Evolutionary conservation across 2,113 vertebrate species (phyloP).

Genomic region (Rhinoderma darwinii): DNA sequence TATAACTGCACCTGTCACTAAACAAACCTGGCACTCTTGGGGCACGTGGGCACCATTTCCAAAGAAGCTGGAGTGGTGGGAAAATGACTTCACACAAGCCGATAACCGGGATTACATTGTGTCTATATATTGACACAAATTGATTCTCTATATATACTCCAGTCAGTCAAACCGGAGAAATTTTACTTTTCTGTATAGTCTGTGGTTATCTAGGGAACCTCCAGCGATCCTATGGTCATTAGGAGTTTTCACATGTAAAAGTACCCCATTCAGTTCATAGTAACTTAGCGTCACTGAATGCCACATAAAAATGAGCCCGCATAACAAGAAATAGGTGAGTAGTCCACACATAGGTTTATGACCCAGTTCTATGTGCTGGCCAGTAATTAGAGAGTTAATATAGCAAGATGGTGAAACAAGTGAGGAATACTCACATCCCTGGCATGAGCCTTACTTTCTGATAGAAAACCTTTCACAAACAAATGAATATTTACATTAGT

Average conservation of each 20-base stretch:
- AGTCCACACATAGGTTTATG: not conserved
- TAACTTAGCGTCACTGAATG: not conserved
- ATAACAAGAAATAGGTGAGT: not conserved
- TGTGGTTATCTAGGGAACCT: not conserved
- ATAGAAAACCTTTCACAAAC: conserved; percentile 33
- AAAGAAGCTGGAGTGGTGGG: not conserved
- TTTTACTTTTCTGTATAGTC: not conserved
- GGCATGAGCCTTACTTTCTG: too few relatives aligned
- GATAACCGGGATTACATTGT: not conserved
- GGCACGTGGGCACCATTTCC: not conserved
- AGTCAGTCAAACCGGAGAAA: not conserved
- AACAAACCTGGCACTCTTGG: not conserved
- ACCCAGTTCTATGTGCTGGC: not conserved
- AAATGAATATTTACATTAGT: conserved; percentile 6
- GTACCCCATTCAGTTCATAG: not conserved
- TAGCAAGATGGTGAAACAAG: not conserved
- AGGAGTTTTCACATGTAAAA: not conserved
- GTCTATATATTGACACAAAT: not conserved
- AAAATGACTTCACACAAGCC: too few relatives aligned
- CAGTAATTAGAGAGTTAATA: not conserved
- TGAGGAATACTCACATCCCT: not conserved
- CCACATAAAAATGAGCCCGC: not conserved
- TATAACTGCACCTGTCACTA: not conserved
- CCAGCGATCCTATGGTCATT: not conserved
- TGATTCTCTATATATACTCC: not conserved